phyloP scores from a whole-genome alignment of 2,113 vertebrate genomes.

The Brachyhypopomus occidentalis region DNA sequence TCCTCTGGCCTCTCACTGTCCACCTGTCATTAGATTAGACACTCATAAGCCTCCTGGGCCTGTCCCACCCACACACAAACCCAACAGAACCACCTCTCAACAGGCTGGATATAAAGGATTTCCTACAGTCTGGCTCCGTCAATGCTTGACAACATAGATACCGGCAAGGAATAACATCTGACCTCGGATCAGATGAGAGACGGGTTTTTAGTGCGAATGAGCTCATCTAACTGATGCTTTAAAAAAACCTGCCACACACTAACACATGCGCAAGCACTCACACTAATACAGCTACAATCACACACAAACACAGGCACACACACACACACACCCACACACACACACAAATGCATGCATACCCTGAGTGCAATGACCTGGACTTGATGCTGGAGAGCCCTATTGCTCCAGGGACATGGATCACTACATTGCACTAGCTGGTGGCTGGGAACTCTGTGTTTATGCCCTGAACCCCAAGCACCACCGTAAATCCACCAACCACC shows the following conservation, averaged over 20 bases:
- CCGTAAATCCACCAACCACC: conserved; percentile 19
- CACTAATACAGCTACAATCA: not conserved
- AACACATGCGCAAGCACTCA: not conserved
- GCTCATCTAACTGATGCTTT: not conserved
- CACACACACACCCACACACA: not conserved
- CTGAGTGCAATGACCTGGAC: conserved; percentile 63
- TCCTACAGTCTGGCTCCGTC: conserved; percentile 22
- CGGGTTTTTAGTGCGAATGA: conserved; percentile 16
- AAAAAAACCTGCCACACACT: conserved; percentile 26
- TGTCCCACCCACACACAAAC: conserved; percentile 11
- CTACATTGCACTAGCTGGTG: conserved; percentile 43
- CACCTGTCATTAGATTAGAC: conserved; percentile 74
- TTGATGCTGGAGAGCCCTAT: conserved; percentile 48
- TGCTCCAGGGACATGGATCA: conserved; percentile 52
- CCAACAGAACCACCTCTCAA: not conserved
- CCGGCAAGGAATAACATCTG: conserved; percentile 8
- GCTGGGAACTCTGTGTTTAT: conserved; percentile 46
- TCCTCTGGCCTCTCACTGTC: conserved; percentile 89
- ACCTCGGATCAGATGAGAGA: conserved; percentile 7
- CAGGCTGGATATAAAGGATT: conserved; percentile 12
- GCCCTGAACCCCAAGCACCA: conserved; percentile 18
- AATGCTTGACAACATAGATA: not conserved
- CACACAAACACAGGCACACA: not conserved
- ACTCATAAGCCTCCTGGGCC: not conserved
- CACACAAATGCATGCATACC: conserved; percentile 43